These are phyloP conservation scores for Campylorhamphus procurvoides DNA, from an alignment of 2,113 vertebrate genomes.

Conservation along the genomic window DNA sequence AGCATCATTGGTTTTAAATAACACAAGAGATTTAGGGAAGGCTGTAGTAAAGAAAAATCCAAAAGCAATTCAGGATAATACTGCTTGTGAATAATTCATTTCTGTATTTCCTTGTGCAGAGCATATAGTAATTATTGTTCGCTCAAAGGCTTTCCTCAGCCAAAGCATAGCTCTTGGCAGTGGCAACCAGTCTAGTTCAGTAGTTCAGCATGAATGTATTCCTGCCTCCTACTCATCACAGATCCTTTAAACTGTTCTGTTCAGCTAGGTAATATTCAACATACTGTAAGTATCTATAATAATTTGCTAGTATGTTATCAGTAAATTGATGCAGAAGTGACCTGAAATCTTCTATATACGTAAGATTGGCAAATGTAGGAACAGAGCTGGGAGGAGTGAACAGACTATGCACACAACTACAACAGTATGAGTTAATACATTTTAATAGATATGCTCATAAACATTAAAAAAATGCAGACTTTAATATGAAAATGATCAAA, in stretches of 20 bases:
- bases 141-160: not conserved
- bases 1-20: not conserved
- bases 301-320: not conserved
- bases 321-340: not conserved
- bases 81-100: not conserved
- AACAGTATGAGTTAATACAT: not conserved
- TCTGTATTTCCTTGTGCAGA: not conserved
- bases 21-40: not conserved
- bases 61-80: not conserved
- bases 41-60: not conserved
- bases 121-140: not conserved
- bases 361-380: not conserved
- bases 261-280: not conserved
- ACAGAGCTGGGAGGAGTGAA: not conserved
- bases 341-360: accelerated
- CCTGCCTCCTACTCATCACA: not conserved
- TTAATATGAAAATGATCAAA: not conserved
- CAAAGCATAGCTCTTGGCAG: not conserved
- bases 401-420: not conserved
- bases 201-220: not conserved
- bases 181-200: not conserved
- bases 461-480: not conserved
- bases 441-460: not conserved
- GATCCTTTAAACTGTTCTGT: not conserved
- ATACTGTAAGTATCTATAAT: not conserved